Conservation (phyloP, 1,140 invertebrate species). For the Trichonephila inaurata region DNA sequence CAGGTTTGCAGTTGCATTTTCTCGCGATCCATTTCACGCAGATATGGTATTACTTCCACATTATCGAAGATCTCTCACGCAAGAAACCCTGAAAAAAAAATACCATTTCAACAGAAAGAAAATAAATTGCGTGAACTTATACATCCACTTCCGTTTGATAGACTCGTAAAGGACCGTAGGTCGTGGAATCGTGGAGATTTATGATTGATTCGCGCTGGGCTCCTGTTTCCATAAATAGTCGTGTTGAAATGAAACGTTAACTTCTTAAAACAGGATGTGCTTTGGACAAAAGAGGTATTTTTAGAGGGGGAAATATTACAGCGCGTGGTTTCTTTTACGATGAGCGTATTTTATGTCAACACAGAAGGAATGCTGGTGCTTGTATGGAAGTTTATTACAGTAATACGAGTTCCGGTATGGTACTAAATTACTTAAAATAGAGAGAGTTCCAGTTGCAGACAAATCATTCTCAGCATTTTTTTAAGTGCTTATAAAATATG, state of each 20-base stretch:
- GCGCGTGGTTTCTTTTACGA: background rate
- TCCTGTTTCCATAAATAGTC: background rate
- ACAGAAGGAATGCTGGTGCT: too few species aligned
- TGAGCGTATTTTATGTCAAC: background rate
- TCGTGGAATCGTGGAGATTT: background rate
- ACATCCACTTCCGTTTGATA: background rate
- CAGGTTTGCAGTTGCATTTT: background rate
- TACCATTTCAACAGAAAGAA: too few species aligned
- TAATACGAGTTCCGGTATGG: too few species aligned
- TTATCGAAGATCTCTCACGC: too few species aligned
- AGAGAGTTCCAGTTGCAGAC: too few species aligned
- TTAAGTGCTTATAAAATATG: too few species aligned
- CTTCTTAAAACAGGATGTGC: conserved; percentile 13
- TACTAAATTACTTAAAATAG: too few species aligned
- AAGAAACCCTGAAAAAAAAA: too few species aligned
- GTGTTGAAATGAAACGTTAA: background rate
- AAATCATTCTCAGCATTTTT: too few species aligned
- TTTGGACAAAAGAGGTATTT: background rate
- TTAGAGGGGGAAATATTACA: background rate
- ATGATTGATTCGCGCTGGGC: conserved; percentile 5
- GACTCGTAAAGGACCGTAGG: background rate
- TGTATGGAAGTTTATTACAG: too few species aligned
- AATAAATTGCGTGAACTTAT: background rate
- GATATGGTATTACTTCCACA: too few species aligned
- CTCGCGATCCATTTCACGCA: background rate